These are phyloP conservation scores for Lepidocolaptes lacrymiger DNA, from an alignment of 2,797 vertebrate genomes.

Conservation along the genomic window DNA sequence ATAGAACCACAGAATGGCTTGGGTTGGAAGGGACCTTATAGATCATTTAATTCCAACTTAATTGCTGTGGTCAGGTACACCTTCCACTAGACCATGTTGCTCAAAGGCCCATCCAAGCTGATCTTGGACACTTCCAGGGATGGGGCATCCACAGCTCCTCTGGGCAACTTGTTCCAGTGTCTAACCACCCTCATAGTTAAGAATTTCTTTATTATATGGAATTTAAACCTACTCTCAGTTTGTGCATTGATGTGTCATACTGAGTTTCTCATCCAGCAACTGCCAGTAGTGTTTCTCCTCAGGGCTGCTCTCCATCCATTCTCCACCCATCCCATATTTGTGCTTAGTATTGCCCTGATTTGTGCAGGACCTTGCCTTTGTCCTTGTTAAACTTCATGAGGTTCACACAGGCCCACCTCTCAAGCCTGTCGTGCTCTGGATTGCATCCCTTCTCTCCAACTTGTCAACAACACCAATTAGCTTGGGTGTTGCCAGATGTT, in stretches of 20 bases:
- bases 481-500: neutral
- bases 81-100: neutral
- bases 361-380: neutral
- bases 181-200: neutral
- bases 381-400: neutral
- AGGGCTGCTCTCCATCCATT: neutral
- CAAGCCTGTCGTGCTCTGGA: neutral
- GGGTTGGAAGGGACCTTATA: neutral
- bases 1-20: fast-evolving
- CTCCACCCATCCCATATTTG: neutral
- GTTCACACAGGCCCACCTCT: neutral
- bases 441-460: neutral
- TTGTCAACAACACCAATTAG: neutral
- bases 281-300: neutral
- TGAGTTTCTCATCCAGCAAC: neutral
- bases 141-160: fast-evolving
- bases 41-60: neutral
- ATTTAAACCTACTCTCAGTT: neutral
- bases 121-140: neutral
- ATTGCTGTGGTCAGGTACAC: neutral
- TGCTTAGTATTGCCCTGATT: too few species aligned
- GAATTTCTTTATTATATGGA: neutral
- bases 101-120: neutral
- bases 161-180: fast-evolving
- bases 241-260: neutral